These are phyloP conservation scores for Folsomia manolachei DNA, from an alignment of 2,888 invertebrate genomes.

Conservation along the genomic window DNA sequence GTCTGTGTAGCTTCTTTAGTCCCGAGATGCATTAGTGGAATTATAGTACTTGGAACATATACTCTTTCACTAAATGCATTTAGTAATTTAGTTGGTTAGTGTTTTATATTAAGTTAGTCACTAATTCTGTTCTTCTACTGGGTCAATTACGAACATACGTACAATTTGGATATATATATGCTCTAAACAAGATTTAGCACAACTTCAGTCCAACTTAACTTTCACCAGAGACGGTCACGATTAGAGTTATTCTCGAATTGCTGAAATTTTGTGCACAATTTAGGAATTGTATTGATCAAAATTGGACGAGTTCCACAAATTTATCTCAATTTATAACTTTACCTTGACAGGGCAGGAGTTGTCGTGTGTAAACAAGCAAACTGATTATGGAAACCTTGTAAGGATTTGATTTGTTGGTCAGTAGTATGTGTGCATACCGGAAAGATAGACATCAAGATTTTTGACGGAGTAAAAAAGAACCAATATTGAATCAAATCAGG, in stretches of 20 bases:
- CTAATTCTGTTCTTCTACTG: neutral
- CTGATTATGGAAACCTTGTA: neutral
- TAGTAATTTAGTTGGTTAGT: neutral
- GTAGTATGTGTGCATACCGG: neutral
- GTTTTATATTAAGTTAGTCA: neutral
- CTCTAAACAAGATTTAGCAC: neutral
- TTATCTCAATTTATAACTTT: neutral
- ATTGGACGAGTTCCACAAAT: neutral
- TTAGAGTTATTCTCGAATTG: neutral
- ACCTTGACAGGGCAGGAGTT: no score
- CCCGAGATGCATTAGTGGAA: neutral
- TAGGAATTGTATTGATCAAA: neutral
- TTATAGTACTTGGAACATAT: no score
- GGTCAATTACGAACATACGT: neutral
- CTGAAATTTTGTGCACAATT: neutral
- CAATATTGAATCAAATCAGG: neutral
- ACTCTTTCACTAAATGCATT: neutral
- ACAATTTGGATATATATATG: neutral
- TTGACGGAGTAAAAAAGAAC: neutral
- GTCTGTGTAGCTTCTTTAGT: neutral
- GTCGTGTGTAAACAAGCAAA: no score
- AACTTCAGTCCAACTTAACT: neutral
- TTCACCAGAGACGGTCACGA: no score
- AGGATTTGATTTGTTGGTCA: neutral
- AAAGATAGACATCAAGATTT: no score